phyloP scores from a whole-genome alignment of 2,888 invertebrate species.

The Melikaiella ostensackeni region DNA sequence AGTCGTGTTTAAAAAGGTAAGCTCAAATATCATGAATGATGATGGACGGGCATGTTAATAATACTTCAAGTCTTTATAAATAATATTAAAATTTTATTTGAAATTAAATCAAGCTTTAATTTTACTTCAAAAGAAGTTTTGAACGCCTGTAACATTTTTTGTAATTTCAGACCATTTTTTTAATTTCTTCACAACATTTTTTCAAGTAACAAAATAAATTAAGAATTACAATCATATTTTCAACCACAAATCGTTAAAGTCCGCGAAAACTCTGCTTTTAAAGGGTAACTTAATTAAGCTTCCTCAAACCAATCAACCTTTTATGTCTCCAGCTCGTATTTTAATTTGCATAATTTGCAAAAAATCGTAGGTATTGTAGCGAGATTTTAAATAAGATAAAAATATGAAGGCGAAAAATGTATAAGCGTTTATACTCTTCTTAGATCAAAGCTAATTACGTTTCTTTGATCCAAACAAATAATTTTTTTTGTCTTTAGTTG shows the following conservation, averaged over 20 bases:
- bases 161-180: background rate
- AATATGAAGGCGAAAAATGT: background rate
- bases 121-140: background rate
- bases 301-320: slow-evolving; percentile 33
- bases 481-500: background rate
- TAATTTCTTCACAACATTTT: background rate
- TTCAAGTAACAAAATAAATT: background rate
- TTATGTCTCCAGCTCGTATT: slow-evolving; percentile 14
- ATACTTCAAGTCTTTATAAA: background rate
- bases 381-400: background rate
- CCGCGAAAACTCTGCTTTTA: background rate
- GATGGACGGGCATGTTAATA: background rate
- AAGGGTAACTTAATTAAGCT: slow-evolving; percentile 23
- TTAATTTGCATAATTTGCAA: background rate
- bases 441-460: background rate
- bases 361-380: background rate
- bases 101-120: background rate
- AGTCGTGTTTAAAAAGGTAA: background rate
- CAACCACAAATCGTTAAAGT: slow-evolving; percentile 19
- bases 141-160: no score
- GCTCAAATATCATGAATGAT: no score
- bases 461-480: background rate
- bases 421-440: background rate
- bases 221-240: slow-evolving; percentile 9
- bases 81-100: background rate